Evolutionary conservation across 2,888 invertebrate genomes (phyloP).

Genomic region (Monoplex corrugatus): DNA sequence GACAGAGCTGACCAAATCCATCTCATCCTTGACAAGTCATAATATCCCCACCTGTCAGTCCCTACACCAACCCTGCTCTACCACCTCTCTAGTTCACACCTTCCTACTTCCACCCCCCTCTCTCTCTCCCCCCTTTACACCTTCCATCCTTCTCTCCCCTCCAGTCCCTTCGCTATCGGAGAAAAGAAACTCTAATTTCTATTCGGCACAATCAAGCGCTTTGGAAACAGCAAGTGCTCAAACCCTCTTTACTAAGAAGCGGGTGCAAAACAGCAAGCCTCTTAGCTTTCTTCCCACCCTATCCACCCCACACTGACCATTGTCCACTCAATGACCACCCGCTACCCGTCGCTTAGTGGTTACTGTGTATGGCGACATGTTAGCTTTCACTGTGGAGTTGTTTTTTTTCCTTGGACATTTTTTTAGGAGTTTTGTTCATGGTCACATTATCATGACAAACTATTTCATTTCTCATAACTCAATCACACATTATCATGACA

Average conservation of each 20-base stretch:
- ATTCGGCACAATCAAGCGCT: background rate
- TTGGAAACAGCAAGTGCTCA: background rate
- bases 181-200: constrained; percentile 12
- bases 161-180: background rate
- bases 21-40: too few relatives aligned
- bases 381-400: too few relatives aligned
- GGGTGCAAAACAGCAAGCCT: constrained; percentile 15
- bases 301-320: background rate
- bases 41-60: background rate
- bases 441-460: too few relatives aligned
- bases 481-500: too few relatives aligned
- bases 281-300: background rate
- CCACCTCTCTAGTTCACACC: background rate
- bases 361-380: too few relatives aligned
- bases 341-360: background rate
- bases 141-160: background rate
- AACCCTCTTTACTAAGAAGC: too few relatives aligned
- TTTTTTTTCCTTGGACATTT: too few relatives aligned
- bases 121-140: background rate
- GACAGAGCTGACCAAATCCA: background rate
- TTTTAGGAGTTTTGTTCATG: too few relatives aligned
- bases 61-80: background rate
- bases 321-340: background rate
- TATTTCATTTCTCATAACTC: too few relatives aligned
- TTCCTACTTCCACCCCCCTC: background rate